Base-by-base conservation (phyloP, 2,113 vertebrate species). In the Geococcyx californianus region DNA sequence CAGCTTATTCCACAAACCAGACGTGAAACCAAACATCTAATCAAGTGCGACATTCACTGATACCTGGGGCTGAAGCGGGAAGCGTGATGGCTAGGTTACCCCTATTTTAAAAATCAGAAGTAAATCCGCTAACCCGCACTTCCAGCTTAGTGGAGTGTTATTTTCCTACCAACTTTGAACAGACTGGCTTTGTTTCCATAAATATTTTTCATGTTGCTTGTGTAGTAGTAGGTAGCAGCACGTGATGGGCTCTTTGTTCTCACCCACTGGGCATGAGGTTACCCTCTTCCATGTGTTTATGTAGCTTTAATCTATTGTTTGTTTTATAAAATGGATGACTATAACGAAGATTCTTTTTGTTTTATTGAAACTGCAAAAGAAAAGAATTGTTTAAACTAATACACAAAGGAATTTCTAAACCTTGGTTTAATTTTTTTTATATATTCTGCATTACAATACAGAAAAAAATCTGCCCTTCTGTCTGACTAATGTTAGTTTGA, bases 401-500 rank as follows among this genome's bases (percentile, higher is more conserved):
- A 52, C 95, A 95, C 81, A 73, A 74, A 88, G 94, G 95, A 68
- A 54, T 96, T 95, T 82, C 63, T 78, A 87, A 94, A 94, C 44
- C 91, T 92, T 69, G 68, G 59, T 68, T 96, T 98, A 45, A 89
- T 93, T 93, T 97, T 97, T 97, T 94, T 95, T 60, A 40, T 84
- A 42, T 73, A 90, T 96, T 96, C 97, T 87, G 94, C 87, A 94
- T 97, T 94, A 97, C 91, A 97, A 89, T 93, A 91, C 47, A 42
- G 92, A 55, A 93, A 95, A 97, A 97, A 97, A 84, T 95, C 96
- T 97, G 94, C 97, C 97, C 97, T 89, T 97, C 92, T 93, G 96
- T 97, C 72, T 97, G 97, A 97, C 97, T 98, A 97, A 96, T 98
- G 98, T 98, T 98, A 97, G 98, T 98, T 97, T 98, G 98, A 98